phyloP scores from a whole-genome alignment of 2,113 vertebrate species.

The Crotalus tigris region DNA sequence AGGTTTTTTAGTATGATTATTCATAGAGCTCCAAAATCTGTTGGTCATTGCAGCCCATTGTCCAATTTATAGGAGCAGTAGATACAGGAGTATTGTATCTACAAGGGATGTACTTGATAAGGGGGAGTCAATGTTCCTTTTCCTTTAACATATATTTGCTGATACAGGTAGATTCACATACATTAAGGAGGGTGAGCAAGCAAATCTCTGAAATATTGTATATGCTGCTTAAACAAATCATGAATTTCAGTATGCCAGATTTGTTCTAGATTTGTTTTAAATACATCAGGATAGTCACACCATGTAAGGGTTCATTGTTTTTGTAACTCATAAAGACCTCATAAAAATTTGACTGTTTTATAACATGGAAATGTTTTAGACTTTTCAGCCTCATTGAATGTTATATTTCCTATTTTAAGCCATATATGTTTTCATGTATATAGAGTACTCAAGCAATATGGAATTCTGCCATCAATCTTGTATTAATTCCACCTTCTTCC shows the following conservation, averaged over 20 bases:
- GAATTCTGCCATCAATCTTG: background rate
- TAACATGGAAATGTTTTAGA: background rate
- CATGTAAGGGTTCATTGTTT: background rate
- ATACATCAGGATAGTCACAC: background rate
- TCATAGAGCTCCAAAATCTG: background rate
- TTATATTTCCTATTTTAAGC: background rate
- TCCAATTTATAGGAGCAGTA: background rate
- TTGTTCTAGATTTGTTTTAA: background rate
- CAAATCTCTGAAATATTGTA: background rate
- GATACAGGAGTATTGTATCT: background rate
- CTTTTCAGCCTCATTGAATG: background rate
- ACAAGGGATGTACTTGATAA: background rate
- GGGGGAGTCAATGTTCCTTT: background rate
- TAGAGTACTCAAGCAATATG: background rate
- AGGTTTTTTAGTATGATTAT: background rate
- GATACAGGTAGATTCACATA: background rate
- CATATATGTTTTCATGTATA: constrained; percentile 1
- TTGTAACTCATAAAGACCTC: background rate
- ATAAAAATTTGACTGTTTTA: background rate
- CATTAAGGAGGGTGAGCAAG: background rate
- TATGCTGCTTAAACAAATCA: background rate
- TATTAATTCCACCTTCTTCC: constrained; percentile 9
- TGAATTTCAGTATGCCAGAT: background rate
- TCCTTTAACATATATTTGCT: background rate
- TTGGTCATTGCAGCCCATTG: background rate